Percentiles rank a stretch among this genome's conserved stretches.
These are phyloP conservation scores for Hippopotamus amphibius DNA, from an alignment of 2,113 vertebrate genomes.

Conservation along the genomic window DNA sequence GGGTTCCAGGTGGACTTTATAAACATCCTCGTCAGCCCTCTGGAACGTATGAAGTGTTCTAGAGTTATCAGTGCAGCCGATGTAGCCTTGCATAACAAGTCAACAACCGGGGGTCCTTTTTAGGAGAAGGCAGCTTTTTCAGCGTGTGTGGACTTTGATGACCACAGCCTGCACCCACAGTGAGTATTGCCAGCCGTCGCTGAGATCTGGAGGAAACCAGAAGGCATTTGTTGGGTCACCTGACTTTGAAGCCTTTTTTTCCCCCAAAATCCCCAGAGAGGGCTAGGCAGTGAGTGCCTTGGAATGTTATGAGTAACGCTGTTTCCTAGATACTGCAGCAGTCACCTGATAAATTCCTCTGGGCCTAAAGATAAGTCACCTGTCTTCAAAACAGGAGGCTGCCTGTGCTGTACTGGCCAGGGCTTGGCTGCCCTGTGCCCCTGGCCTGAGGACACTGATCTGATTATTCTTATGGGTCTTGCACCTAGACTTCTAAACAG, in stretches of 20 bases:
- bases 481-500: not conserved
- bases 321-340: constrained; percentile 55
- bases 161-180: not conserved
- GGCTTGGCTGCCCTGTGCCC: not conserved
- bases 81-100: not conserved
- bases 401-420: not conserved
- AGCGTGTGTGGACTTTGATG: not conserved
- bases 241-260: not conserved
- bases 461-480: not conserved
- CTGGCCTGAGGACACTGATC: not conserved
- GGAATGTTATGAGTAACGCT: constrained; percentile 63
- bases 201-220: not conserved
- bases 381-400: constrained; percentile 48
- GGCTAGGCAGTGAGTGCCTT: not conserved
- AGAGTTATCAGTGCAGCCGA: not conserved
- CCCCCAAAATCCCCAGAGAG: not conserved
- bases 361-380: constrained; percentile 44
- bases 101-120: not conserved
- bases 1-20: not conserved
- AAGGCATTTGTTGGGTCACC: not conserved
- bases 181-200: not conserved
- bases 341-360: constrained; percentile 59
- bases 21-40: constrained; percentile 8
- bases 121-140: not conserved
- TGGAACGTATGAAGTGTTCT: constrained; percentile 27